Evolutionary conservation across 2,888 invertebrate genomes (phyloP).

Genomic region (Erebia ligea): DNA sequence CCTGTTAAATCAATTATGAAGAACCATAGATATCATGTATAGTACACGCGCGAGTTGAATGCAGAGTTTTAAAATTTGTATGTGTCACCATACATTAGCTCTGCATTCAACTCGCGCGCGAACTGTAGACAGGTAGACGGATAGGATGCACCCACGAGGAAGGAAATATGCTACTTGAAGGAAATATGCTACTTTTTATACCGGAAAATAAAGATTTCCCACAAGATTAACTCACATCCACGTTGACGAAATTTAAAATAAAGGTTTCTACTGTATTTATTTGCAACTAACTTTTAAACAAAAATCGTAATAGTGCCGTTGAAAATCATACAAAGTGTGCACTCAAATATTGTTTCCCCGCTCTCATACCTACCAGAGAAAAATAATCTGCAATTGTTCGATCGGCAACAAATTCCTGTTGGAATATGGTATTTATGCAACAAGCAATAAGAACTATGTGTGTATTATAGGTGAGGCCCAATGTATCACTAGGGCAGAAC

Average conservation of each 20-base stretch:
- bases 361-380: conserved; percentile 26
- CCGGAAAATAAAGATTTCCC: no score
- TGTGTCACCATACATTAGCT: no score
- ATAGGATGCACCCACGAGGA: no score
- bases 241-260: background rate
- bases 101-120: no score
- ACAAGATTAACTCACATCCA: no score
- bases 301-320: background rate
- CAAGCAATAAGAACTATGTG: conserved; percentile 18
- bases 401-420: background rate
- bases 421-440: conserved; percentile 24
- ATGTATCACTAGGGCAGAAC: conserved; percentile 70
- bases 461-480: conserved; percentile 42
- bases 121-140: no score
- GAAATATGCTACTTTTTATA: no score
- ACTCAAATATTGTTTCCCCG: conserved; percentile 30
- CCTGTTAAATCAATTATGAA: no score
- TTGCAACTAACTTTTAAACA: background rate
- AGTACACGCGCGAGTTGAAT: no score
- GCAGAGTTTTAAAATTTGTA: no score
- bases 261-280: background rate
- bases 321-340: conserved; percentile 23
- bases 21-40: no score
- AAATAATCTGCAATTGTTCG: conserved; percentile 31
- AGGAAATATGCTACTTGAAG: no score